Evolutionary conservation across 1,140 invertebrate species (phyloP).

Genomic region (Ceratina australensis): DNA sequence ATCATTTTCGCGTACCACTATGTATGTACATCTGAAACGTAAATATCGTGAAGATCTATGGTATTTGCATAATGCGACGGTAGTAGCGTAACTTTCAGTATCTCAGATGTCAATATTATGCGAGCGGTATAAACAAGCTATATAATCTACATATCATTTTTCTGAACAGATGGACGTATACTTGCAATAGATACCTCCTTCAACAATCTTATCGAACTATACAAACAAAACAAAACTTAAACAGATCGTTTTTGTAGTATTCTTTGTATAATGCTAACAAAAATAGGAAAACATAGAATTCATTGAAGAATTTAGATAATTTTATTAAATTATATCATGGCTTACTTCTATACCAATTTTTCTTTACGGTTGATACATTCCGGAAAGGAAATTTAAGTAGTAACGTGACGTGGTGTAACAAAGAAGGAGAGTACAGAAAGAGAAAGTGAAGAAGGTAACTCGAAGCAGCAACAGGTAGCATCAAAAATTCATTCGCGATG

Average conservation of each 20-base stretch:
- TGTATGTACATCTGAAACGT: not conserved
- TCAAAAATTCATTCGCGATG: slow-evolving; percentile 70
- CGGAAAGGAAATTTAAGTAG: not conserved
- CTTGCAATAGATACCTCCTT: no score
- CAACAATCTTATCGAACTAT: no score
- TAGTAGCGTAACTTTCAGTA: not conserved
- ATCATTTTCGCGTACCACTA: no score
- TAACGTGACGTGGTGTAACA: no score
- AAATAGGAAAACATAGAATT: not conserved
- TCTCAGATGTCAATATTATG: not conserved
- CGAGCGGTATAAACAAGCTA: not conserved
- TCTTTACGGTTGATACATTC: not conserved
- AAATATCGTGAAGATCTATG: slow-evolving; percentile 11
- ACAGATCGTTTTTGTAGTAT: no score
- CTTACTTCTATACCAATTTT: not conserved
- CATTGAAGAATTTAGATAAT: not conserved
- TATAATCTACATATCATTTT: not conserved
- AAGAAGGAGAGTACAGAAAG: not conserved
- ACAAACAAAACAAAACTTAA: no score
- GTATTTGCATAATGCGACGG: slow-evolving; percentile 15
- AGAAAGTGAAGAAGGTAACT: not conserved
- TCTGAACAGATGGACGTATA: no score
- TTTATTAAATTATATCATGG: not conserved
- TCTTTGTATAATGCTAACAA: no score
- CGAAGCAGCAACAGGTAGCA: slow-evolving; percentile 66